Conservation (phyloP, 2,113 vertebrate genomes). For the Corythornis cristatus region DNA sequence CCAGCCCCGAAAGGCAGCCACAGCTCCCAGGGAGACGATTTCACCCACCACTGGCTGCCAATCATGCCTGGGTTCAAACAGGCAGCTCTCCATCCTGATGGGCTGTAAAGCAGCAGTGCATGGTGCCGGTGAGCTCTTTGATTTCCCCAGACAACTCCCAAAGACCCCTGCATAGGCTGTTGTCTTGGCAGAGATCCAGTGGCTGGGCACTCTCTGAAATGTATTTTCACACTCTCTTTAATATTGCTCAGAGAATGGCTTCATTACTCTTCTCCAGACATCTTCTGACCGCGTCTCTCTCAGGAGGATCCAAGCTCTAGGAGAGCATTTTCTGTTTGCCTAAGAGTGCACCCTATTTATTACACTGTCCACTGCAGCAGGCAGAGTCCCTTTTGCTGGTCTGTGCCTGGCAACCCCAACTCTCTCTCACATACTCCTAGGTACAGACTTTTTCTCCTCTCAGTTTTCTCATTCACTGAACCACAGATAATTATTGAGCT, state of each 20-base stretch:
- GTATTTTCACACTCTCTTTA: conserved; percentile 7
- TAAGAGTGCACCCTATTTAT: not conserved
- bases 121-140: not conserved
- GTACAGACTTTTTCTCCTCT: not conserved
- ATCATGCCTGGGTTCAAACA: not conserved
- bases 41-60: not conserved
- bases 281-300: not conserved
- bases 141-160: not conserved
- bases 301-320: not conserved
- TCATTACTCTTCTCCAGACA: not conserved
- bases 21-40: not conserved
- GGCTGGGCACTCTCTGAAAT: not conserved
- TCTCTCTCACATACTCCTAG: not conserved
- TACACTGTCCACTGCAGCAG: not conserved
- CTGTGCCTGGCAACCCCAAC: not conserved
- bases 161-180: not conserved
- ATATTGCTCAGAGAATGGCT: not conserved
- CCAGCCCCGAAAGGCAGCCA: not conserved
- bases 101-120: not conserved
- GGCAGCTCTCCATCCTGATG: not conserved
- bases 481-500: conserved; percentile 15
- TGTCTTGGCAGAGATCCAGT: not conserved
- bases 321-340: not conserved
- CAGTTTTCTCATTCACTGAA: not conserved
- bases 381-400: not conserved